These are phyloP conservation scores for Eucera pruinosa DNA, from an alignment of 2,888 invertebrate species.

Conservation along the genomic window DNA sequence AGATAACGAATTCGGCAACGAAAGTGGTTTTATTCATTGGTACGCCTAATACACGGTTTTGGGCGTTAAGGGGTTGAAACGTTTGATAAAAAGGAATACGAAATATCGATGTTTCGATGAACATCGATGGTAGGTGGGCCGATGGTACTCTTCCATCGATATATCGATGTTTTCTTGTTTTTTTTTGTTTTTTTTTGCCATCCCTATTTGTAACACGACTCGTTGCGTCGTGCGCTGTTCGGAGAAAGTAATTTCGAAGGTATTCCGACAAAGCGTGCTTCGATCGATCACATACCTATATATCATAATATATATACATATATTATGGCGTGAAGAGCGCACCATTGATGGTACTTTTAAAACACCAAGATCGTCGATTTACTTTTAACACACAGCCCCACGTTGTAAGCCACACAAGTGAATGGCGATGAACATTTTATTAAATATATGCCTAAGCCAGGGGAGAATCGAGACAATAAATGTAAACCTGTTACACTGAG, in stretches of 20 bases:
- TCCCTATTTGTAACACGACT: conserved; percentile 55
- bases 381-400: conserved; percentile 53
- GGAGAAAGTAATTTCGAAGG: conserved; percentile 21
- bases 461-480: conserved; percentile 84
- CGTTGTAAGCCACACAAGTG: conserved; percentile 53
- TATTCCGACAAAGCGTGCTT: conserved; percentile 28
- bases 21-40: too few species aligned
- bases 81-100: too few species aligned
- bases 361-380: conserved; percentile 39
- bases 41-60: too few species aligned
- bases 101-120: too few species aligned
- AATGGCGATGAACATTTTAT: conserved; percentile 55
- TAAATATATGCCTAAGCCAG: conserved; percentile 77
- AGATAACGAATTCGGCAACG: too few species aligned
- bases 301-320: neutral
- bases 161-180: too few species aligned
- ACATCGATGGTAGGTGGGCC: too few species aligned
- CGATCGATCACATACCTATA: conserved; percentile 13
- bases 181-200: too few species aligned
- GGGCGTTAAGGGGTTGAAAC: too few species aligned
- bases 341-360: conserved; percentile 24
- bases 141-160: too few species aligned
- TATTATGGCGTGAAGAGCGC: conserved; percentile 18
- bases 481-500: conserved; percentile 84
- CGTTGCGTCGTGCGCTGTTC: conserved; percentile 38